Evolutionary conservation across 2,888 invertebrate species (phyloP), one percentile per base, ranked within the genome.

Genomic region (Clunio marinus): DNA sequence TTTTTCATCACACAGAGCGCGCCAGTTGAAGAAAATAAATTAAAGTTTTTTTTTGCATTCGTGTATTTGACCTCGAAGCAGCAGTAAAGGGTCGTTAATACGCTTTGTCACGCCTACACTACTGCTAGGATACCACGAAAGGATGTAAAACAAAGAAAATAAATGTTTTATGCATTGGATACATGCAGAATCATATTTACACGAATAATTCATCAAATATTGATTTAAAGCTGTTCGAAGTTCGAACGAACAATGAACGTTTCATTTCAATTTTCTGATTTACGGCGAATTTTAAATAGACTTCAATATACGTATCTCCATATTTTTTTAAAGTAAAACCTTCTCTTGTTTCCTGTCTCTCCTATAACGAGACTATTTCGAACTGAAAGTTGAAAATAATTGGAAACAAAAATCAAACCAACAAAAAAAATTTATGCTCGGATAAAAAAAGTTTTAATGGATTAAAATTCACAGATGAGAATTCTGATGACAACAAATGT

Each of bases 151-250:
- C n/a, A n/a, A n/a, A n/a, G n/a, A n/a, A n/a, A n/a, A n/a, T n/a
- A n/a, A n/a, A n/a, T n/a, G n/a, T n/a, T 32, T 13, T 32, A 5
- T 5, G 35, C 35, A 32, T 32, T 5, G 13, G 13, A 32, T n/a
- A 51, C 22, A 51, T 51, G 51, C 17, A 22, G 22, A 51, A 51
- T 51, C 20, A 51, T 4, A 22, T 51, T 51, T 51, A 51, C 51
- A 51, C 41, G 22, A 22, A 51, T 57, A 25, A 57, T 57, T 57
- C 57, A 57, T 13, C 27, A 13, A 57, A 57, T 57, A 57, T 57
- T 57, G 57, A 57, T 57, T 57, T 57, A 57, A 25, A 7, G 45
- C 4, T 4, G 57, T 13, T 27, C 13, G 27, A 22, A 13, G 27
- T 17, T 20, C n/a, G 2, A n/a, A 4, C 3, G 57, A 57, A 25